Evolutionary conservation across 1,140 invertebrate species (phyloP).

Genomic region (Zaprionus lachaisei): DNA sequence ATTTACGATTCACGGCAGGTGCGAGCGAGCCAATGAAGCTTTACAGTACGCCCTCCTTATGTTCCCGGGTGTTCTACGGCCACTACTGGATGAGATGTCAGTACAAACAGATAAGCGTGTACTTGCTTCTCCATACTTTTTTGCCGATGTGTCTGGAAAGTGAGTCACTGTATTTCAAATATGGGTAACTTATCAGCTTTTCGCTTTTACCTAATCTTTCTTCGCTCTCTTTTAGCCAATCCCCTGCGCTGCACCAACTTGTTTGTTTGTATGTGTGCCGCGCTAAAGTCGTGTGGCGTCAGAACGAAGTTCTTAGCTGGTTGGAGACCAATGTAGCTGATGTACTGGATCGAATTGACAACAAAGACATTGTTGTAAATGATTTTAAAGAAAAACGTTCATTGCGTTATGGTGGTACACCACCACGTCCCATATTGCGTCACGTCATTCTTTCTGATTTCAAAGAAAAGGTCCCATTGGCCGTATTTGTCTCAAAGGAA

Average conservation of each 20-base stretch:
- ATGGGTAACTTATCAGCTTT: not conserved
- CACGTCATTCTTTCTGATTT: conserved; percentile 93
- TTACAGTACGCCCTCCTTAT: conserved; percentile 92
- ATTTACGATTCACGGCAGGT: conserved; percentile 85
- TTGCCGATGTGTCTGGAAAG: conserved; percentile 75
- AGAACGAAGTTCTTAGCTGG: conserved; percentile 91
- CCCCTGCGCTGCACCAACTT: conserved; percentile 89
- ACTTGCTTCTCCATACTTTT: conserved; percentile 85
- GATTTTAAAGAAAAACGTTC: conserved; percentile 88
- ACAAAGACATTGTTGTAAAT: conserved; percentile 87
- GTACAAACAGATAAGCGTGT: conserved; percentile 89
- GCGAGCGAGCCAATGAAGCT: conserved; percentile 86
- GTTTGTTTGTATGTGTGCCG: conserved; percentile 90
- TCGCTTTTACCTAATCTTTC: conserved; percentile 23
- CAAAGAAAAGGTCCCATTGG: conserved; percentile 86
- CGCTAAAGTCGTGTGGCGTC: conserved; percentile 92
- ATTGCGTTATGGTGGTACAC: conserved; percentile 73
- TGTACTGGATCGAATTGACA: conserved; percentile 88
- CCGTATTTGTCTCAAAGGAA: conserved; percentile 80
- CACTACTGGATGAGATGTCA: conserved; percentile 91
- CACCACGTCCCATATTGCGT: conserved; percentile 90
- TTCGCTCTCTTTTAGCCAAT: conserved; percentile 85
- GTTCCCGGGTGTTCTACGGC: conserved; percentile 92
- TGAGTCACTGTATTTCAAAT: conserved; percentile 39
- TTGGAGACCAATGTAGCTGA: conserved; percentile 89